Base-by-base conservation (phyloP, 2,888 invertebrate species). In the Trimorus sp. region DNA sequence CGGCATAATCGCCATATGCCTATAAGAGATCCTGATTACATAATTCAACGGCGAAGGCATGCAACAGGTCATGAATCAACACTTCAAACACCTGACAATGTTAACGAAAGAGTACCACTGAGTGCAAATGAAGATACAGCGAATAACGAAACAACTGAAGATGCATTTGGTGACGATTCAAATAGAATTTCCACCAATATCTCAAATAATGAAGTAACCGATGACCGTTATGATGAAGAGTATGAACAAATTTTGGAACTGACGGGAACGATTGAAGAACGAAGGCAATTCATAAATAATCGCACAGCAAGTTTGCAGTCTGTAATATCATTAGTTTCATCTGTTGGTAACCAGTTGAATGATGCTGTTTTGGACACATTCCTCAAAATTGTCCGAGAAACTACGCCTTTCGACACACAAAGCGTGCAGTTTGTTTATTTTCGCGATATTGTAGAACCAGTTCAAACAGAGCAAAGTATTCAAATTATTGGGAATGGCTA, bases 1-100 rank as follows among this genome's bases (percentile, higher is more conserved):
- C 56, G 68, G 3, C 37, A 69, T 37, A 58, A 69, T 58, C 15
- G 69, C 7, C 53, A 54, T 26, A 54, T 54, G 45, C 26, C 53
- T n/a, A 54, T 66, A 26, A n/a, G 66, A 42, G 37, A 69, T 36
- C 68, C 68, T 1, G 48, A 48, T 3, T 58, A 56, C 15, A 48
- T 69, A 14, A n/a, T 42, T 12, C 49, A 49, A 49, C 49, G 15
- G 12, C 40, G n/a, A 49, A 15, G n/a, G 49, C 5, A 49, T 1
- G n/a, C n/a, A 14, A 1, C 49, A 49, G 8, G 1, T 1, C 2
- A 48, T 8, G n/a, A 12, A 1, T 8, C 48, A 48, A 48, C 6
- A 9, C n/a, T 3, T 8, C 48, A 48, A 12, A n/a, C 14, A 14
- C n/a, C 48, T 48, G n/a, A 8, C 1, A 48, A 12, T 12, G 1